phyloP scores from a whole-genome alignment of 2,888 invertebrate species.

The Mechanitis messenoides region DNA sequence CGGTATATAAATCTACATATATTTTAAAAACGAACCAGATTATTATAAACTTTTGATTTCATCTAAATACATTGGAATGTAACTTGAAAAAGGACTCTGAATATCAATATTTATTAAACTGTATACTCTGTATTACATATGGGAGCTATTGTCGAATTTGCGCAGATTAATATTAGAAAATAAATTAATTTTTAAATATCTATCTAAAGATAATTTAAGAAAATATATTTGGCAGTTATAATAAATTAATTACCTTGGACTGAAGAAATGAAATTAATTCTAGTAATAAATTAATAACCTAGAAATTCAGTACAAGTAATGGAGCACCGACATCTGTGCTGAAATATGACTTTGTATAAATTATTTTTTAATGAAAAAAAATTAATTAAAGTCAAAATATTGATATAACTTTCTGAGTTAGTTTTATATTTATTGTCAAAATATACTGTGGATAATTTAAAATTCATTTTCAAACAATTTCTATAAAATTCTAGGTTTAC shows the following conservation, averaged over 20 bases:
- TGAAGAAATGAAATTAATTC: no score
- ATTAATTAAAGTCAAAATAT: no score
- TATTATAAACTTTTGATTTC: neutral
- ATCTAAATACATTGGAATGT: slow-evolving; percentile 19
- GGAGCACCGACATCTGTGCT: no score
- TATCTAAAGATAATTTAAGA: neutral
- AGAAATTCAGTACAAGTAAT: no score
- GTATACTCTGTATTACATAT: neutral
- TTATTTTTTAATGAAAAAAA: no score
- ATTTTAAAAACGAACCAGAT: slow-evolving; percentile 3
- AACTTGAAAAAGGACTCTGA: neutral
- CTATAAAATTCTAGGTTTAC: no score
- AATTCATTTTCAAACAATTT: no score
- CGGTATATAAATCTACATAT: slow-evolving; percentile 44
- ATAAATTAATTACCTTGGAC: slow-evolving; percentile 9
- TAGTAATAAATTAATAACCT: no score
- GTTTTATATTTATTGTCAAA: no score
- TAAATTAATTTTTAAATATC: neutral
- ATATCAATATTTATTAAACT: neutral
- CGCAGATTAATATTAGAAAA: neutral
- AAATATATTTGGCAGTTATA: slow-evolving; percentile 42
- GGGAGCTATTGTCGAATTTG: neutral
- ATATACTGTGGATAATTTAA: no score
- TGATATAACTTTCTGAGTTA: no score
- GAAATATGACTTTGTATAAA: no score